Evolutionary conservation across 2,797 vertebrate species (phyloP).

Genomic region (Sebastes dallii): DNA sequence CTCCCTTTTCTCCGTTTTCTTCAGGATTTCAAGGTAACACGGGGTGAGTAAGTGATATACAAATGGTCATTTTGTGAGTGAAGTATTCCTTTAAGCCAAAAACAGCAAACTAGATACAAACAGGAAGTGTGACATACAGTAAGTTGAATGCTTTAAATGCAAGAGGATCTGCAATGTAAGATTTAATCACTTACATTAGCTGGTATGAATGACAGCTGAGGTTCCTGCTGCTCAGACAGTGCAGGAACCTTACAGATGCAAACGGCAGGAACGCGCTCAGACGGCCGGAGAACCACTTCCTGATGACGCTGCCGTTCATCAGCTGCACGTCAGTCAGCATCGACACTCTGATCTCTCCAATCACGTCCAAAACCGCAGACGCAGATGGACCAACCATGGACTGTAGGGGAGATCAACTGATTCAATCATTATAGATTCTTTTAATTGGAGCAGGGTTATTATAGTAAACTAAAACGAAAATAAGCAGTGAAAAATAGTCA

Average conservation of each 20-base stretch:
- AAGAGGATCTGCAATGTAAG: neutral
- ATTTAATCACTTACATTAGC: slow-evolving; percentile 65
- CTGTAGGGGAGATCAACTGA: slow-evolving; percentile 46
- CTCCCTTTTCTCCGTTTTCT: too few species aligned
- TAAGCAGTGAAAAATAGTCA: too few species aligned
- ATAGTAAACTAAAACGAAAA: neutral
- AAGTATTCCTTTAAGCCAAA: neutral
- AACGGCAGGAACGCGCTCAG: slow-evolving; percentile 65
- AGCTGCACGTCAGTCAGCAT: slow-evolving; percentile 67
- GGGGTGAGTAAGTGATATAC: too few species aligned
- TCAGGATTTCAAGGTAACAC: too few species aligned
- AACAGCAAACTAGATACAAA: neutral
- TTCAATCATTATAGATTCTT: neutral
- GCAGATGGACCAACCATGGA: slow-evolving; percentile 34
- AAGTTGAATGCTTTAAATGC: neutral
- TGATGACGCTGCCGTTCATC: slow-evolving; percentile 45
- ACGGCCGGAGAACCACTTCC: slow-evolving; percentile 63
- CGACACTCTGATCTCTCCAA: slow-evolving; percentile 70
- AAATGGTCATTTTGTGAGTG: too few species aligned
- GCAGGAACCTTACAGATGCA: slow-evolving; percentile 64
- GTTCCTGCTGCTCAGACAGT: slow-evolving; percentile 70
- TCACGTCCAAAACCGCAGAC: slow-evolving; percentile 64
- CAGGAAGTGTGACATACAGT: neutral
- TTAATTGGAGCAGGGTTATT: neutral
- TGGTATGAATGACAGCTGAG: slow-evolving; percentile 79